A percentile compares a stretch with the other conserved stretches of the same genome.
Evolutionary conservation across 2,113 vertebrate species (phyloP).

Genomic region (Tenebrosternarchus preto): DNA sequence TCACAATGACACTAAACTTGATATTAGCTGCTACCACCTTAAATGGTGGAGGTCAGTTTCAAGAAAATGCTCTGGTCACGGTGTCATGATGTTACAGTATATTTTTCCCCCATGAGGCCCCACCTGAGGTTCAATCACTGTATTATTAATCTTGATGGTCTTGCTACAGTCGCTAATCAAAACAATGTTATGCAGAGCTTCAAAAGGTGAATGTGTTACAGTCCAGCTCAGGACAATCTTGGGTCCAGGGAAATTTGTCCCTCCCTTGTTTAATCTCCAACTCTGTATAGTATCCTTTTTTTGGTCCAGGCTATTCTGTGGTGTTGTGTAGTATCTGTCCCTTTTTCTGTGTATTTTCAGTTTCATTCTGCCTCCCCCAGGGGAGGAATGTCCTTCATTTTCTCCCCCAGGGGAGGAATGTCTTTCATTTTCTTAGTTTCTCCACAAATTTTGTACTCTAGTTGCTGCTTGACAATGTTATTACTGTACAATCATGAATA

Average conservation of each 20-base stretch:
- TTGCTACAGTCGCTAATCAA: constrained; percentile 36
- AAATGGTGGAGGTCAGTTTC: neutral
- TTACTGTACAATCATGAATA: constrained; percentile 59
- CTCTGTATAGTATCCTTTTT: constrained; percentile 24
- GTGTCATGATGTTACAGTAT: neutral
- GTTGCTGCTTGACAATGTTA: constrained; percentile 53
- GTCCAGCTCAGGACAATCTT: constrained; percentile 33
- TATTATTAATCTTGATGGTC: constrained; percentile 43
- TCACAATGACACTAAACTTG: neutral
- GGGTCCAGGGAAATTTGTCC: neutral
- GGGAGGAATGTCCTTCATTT: constrained; percentile 29
- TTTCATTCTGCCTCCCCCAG: neutral
- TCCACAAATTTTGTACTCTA: constrained; percentile 45
- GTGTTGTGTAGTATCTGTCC: too few species aligned
- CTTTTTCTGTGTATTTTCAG: neutral
- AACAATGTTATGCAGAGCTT: neutral
- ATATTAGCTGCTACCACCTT: constrained; percentile 23
- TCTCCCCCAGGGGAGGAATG: constrained; percentile 18
- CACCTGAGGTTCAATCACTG: constrained; percentile 24
- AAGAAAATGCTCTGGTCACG: neutral
- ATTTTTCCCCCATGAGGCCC: constrained; percentile 2
- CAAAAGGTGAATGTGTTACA: constrained; percentile 15
- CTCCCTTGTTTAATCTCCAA: constrained; percentile 1
- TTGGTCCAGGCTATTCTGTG: neutral
- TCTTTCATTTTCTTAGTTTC: constrained; percentile 28